A percentile compares a stretch with the other conserved stretches of the same genome.
Conservation (phyloP, 2,113 vertebrate genomes). For the Passer montanus region DNA sequence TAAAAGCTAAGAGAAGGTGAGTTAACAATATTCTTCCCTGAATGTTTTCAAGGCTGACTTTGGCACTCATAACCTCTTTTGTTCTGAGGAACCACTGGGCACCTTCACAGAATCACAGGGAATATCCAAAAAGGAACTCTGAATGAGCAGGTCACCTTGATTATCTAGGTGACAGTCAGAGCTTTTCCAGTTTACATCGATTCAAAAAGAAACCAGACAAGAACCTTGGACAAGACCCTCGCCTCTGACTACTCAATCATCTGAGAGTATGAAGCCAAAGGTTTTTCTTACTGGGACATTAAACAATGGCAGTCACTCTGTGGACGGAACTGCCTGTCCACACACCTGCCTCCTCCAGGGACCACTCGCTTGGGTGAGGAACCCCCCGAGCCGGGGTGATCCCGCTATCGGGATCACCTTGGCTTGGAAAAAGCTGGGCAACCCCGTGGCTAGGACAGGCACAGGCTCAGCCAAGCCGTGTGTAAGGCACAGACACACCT, state of each 20-base stretch:
- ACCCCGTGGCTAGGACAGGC: rapidly evolving
- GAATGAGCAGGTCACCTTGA: conserved; percentile 23
- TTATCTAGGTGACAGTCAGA: background rate
- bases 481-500: rapidly evolving
- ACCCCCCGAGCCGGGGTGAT: background rate
- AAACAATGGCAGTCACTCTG: background rate
- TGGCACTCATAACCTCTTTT: background rate
- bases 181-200: background rate
- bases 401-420: rapidly evolving
- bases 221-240: background rate
- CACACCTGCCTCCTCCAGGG: background rate
- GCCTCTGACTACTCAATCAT: background rate
- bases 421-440: background rate
- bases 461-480: background rate
- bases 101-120: background rate
- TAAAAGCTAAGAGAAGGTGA: background rate
- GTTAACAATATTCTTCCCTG: background rate
- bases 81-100: background rate
- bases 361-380: background rate
- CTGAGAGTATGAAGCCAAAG: rapidly evolving
- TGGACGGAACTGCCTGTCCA: background rate
- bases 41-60: background rate
- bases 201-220: background rate
- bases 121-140: background rate
- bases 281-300: background rate